Evolutionary conservation across 2,113 vertebrate genomes (phyloP), one percentile per base, ranked within the genome.

Genomic region (Columbina picui): DNA sequence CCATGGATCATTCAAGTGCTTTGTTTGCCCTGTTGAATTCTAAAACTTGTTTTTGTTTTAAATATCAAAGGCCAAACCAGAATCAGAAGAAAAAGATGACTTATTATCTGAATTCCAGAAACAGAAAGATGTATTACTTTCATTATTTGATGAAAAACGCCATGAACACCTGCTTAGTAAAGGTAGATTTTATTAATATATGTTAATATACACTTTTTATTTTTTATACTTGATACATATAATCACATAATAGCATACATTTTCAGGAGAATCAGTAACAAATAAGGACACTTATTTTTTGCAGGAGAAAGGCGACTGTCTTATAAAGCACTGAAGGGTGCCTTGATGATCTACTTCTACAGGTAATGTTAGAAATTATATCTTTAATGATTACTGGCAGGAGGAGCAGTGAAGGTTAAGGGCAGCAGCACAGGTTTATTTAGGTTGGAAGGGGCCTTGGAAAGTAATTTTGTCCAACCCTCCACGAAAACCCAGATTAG

Each of bases 311-410:
- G 99, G 88, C 89, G 98, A 39, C 57, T 99, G 53, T 99, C 99
- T 6, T 99, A 99, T 69, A 98, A 98, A 95, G 99, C 98, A 14
- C 96, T 99, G 34, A 98, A 99, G 94, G 99, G 99, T 19, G 99
- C 99, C 38, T 95, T 99, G 94, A 99, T 99, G 99, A 99, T 99
- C 92, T 98, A 99, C 94, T 99, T 99, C 97, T 99, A 99, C 98
- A 99, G 99, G 99, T 99, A 97, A 30, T 5, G 7, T 7, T 61
- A 41, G 22, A 50, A n/a, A 13, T 22, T 16, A 2, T 14, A 56
- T 30, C 16, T 36, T 21, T 57, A 73, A 7, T 55, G 32, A n/a
- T 60, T 64, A 26, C 14, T 63, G 82, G 19, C 36, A 77, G 55
- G 22, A 67, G 67, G 43, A 56, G 27, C 57, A 21, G 38, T 30